Base-by-base conservation (phyloP, 2,113 vertebrate species). In the Solea senegalensis region DNA sequence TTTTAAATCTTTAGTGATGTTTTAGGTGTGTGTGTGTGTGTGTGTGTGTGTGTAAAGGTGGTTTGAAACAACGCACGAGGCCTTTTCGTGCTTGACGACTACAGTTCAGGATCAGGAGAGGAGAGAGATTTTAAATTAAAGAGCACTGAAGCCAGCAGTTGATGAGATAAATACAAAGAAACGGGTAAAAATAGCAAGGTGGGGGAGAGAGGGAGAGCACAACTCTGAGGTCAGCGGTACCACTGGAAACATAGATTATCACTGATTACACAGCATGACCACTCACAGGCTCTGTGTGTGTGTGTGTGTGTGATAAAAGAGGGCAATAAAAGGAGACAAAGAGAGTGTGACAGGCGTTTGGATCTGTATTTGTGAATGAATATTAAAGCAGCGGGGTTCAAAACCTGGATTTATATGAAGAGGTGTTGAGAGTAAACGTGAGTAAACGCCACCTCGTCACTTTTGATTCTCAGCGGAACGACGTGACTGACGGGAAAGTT, bases 71-170 rank as follows among this genome's bases (percentile, higher is more conserved):
- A 84, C 84, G 87, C 84, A 77, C 68, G 79, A 81, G 74, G 70
- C 53, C 76, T 85, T 21, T 86, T 87, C 83, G 87, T 82, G 65
- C 63, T 48, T 14, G 16, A 9, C 68, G 66, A 82, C 77, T 83
- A 84, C 74, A 55, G 65, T 69, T 73, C 69, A 43, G 58, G 49
- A 70, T 48, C 16, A 65, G 61, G 69, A 65, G 16, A 76, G 68
- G 65, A 72, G 27, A 11, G 48, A 65, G 59, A 58, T 65, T 52
- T 68, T 56, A 78, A 80, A 80, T 84, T 69, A 53, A 66, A 58
- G 64, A 73, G 76, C 15, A 12, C 11, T 53, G 56, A 66, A 54
- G 43, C 66, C 56, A 63, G 52, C 16, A 63, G 72, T 62, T 8
- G 9, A 64, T 72, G 64, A 52, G 53, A 67, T 53, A 80, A 66